Base-by-base conservation (phyloP, 2,888 invertebrate genomes). In the Poecilobothrus nobilitatus region DNA sequence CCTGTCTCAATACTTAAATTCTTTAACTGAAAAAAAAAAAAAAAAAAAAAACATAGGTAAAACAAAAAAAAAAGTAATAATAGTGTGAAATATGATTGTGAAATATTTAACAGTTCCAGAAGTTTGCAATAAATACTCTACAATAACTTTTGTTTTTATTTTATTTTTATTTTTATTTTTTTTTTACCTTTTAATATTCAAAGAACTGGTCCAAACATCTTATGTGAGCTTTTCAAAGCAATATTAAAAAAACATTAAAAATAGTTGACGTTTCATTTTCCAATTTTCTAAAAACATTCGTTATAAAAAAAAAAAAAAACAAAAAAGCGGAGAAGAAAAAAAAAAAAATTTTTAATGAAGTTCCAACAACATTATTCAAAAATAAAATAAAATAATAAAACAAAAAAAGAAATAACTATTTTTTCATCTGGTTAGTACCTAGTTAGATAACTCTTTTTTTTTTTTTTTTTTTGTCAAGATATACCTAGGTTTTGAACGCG, bases 51-150 rank as follows among this genome's bases (percentile, higher is more conserved):
- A 27, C 27, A 27, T 5, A n/a, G n/a, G n/a, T n/a, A n/a, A n/a
- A n/a, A n/a, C 27, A 27, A 27, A 27, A 27, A 27, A 27, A 27
- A 27, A 27, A 27, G 27, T 27, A 53, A 53, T 53, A n/a, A 53
- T 53, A n/a, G 53, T 53, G 53, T 53, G 53, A 53, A 53, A 53
- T 53, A 53, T 53, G 53, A 53, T 53, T 53, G 53, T 15, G 15
- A 53, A 53, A 53, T 53, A 53, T 53, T 53, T 18, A 15, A 53
- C 53, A 15, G 7, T 53, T 6, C 27, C 53, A 53, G 9, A 53
- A 15, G 15, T 12, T 53, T 15, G 53, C 5, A 53, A 12, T 10
- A 37, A 37, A 37, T 37, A 37, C 8, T 37, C 9, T 37, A 37
- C 4, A 37, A 27, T 27, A 27, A 27, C 27, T 2, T 27, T 27